Conservation (phyloP, 2,113 vertebrate genomes). For the human (Homo sapiens) region GRCh38 chr4:173579001-173579500, state of each 20-base stretch:
- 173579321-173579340: conserved; percentile 37
- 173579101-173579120: conserved; percentile 63
- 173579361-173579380: conserved; percentile 57
- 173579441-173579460: conserved; percentile 70
- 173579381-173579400: conserved; percentile 70
- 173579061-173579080: background rate
- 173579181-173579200: conserved; percentile 75
- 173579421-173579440: conserved; percentile 66
- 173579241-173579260: conserved; percentile 78
- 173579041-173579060: conserved; percentile 34
- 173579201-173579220: conserved; percentile 76
- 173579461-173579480: conserved; percentile 53
- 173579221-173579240: conserved; percentile 75
- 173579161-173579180: conserved; percentile 77
- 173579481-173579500: background rate
- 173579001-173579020: background rate
- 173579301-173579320: conserved; percentile 62
- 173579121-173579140: conserved; percentile 71
- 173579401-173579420: conserved; percentile 54
- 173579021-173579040: background rate
- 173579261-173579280: conserved; percentile 71
- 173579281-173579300: conserved; percentile 56
- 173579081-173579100: conserved; percentile 36
- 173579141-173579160: conserved; percentile 66
- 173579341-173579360: conserved; percentile 20